Evolutionary conservation across 2,888 invertebrate genomes (phyloP).

Genomic region (Tortrix viridana): DNA sequence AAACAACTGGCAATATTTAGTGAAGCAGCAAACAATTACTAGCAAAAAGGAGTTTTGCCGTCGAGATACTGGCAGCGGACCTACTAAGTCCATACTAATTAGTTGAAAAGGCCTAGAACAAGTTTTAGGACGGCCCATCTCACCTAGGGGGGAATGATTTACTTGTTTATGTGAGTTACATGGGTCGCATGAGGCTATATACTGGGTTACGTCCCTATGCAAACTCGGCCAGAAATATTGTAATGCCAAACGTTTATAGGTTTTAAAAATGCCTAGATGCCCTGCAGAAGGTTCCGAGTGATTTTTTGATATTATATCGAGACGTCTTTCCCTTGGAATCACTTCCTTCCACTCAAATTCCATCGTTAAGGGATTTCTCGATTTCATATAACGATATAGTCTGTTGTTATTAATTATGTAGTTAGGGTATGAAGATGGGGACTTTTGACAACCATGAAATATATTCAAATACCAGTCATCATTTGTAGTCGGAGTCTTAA

Average conservation of each 20-base stretch:
- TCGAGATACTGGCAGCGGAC: too few species aligned
- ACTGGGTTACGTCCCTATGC: conserved; percentile 22
- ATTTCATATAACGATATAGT: conserved; percentile 14
- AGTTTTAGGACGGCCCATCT: conserved; percentile 27
- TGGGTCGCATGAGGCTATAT: too few species aligned
- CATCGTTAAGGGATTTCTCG: neutral
- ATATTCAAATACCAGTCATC: conserved; percentile 29
- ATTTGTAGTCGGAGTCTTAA: neutral
- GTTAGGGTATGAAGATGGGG: conserved; percentile 5
- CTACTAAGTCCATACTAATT: neutral
- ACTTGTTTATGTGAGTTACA: too few species aligned
- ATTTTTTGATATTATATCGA: neutral
- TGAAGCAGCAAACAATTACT: too few species aligned
- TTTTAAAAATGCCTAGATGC: too few species aligned
- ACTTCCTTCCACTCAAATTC: conserved; percentile 18
- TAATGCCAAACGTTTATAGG: too few species aligned
- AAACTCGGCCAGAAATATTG: neutral
- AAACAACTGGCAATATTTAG: too few species aligned
- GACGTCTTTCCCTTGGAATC: neutral
- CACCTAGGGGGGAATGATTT: conserved; percentile 9
- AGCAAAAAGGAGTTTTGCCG: too few species aligned
- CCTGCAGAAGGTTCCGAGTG: conserved; percentile 2
- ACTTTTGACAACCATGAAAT: conserved; percentile 11
- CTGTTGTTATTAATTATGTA: conserved; percentile 5
- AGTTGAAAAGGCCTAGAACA: conserved; percentile 37